Evolutionary conservation across 2,888 invertebrate species (phyloP).

Genomic region (Oscheius sp.): DNA sequence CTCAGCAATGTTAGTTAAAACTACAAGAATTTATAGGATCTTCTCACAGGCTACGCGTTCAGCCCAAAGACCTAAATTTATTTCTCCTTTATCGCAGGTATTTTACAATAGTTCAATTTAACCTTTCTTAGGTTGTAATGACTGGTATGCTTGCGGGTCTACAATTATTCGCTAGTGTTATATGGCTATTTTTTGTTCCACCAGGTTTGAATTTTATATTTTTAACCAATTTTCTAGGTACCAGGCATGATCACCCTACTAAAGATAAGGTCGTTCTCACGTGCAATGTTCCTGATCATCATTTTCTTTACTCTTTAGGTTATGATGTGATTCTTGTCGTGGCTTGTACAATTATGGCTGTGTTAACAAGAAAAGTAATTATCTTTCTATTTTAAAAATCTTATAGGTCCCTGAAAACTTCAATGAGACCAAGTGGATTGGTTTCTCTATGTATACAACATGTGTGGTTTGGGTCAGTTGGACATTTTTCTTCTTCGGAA

Average conservation of each 20-base stretch:
- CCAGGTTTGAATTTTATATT: conserved; percentile 39
- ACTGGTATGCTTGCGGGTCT: conserved; percentile 76
- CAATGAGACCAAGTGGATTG: conserved; percentile 77
- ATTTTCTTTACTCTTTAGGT: conserved; percentile 78
- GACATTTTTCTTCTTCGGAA: conserved; percentile 83
- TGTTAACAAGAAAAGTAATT: conserved; percentile 79
- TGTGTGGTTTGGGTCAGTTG: conserved; percentile 85
- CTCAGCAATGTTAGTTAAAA: conserved; percentile 81
- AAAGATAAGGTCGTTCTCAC: conserved; percentile 64
- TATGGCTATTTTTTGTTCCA: conserved; percentile 80
- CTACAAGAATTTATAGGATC: conserved; percentile 81
- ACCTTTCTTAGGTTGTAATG: conserved; percentile 47
- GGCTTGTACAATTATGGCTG: conserved; percentile 82
- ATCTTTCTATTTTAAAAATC: background rate
- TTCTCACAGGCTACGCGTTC: conserved; percentile 76
- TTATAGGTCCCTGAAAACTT: conserved; percentile 78
- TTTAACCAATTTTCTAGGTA: conserved; percentile 72
- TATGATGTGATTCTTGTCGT: conserved; percentile 82
- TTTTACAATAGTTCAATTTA: too few relatives aligned
- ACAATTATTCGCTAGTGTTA: conserved; percentile 78
- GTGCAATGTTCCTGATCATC: conserved; percentile 65
- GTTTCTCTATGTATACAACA: conserved; percentile 77
- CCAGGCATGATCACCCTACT: conserved; percentile 71
- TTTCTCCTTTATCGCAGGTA: conserved; percentile 81
- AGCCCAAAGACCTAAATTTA: conserved; percentile 80